Evolutionary conservation across 1,140 invertebrate genomes (phyloP), one percentile per base, ranked within the genome.

Genomic region (Drosophila punjabiensis): DNA sequence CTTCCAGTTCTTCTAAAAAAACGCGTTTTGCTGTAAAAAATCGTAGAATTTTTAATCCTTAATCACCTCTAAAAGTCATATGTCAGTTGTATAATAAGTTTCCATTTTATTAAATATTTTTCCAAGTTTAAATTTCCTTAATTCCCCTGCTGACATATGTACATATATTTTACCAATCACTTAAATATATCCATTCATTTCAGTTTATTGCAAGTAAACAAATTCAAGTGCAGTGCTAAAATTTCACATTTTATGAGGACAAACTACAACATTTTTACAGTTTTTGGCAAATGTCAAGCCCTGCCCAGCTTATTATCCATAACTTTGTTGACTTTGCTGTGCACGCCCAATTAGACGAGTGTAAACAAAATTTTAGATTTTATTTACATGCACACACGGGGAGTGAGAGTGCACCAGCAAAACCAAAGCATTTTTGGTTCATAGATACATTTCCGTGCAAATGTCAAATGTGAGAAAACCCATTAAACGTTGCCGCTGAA

Each of bases 391-490:
- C 52, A 63, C 52, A 63, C 55, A 71, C 28, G n/a, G 24, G 50
- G 33, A 24, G 35, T 24, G 53, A 20, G 20, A 20, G 33, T 58
- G 28, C 20, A 32, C 14, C 35, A 13, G 11, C 13, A 24, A 24
- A n/a, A 13, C n/a, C 13, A 24, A 24, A n/a, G 11, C 13, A 18
- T 24, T 48, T 41, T 50, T 68, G 28, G 28, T 56, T 24, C 24
- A 24, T 24, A 24, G 24, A 39, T 48, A n/a, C n/a, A 32, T 69
- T 48, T 75, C 50, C 59, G 48, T 43, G 70, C 65, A 88, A 83
- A 88, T 87, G 84, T 81, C 71, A 81, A 80, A 83, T 78, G 81
- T 81, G 77, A 62, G 77, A 70, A 77, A 84, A 78, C 45, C 85
- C 53, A 84, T 89, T 75, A 67, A 74, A 66, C 62, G 69, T 69